These are phyloP conservation scores for Baryphthengus martii DNA, from an alignment of 2,113 vertebrate genomes.

Conservation along the genomic window DNA sequence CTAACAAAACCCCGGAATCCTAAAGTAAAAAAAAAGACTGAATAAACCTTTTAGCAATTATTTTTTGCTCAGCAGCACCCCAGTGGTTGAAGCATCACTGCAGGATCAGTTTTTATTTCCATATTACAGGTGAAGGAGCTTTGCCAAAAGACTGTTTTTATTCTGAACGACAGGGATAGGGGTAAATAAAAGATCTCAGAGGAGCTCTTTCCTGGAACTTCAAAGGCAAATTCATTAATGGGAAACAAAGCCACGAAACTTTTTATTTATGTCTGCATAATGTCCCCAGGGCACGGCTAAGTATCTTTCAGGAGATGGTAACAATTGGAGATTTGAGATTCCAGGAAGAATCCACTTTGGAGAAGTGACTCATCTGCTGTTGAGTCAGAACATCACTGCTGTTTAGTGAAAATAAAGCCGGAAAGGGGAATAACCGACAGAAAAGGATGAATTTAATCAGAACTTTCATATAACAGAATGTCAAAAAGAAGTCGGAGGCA, in stretches of 20 bases:
- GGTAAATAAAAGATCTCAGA: background rate
- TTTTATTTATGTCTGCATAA: background rate
- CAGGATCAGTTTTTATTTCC: background rate
- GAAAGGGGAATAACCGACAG: background rate
- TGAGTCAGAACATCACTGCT: background rate
- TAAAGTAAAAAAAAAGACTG: too few relatives aligned
- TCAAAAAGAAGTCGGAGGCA: background rate
- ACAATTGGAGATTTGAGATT: background rate
- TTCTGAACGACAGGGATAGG: background rate
- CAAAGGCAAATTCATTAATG: background rate
- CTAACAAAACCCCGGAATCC: too few relatives aligned
- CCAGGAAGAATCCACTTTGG: background rate
- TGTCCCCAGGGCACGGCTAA: background rate
- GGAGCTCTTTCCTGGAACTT: background rate
- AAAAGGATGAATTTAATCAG: background rate
- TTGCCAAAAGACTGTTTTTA: constrained; percentile 6
- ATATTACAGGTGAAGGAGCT: background rate
- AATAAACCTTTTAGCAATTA: background rate
- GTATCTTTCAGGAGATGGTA: background rate
- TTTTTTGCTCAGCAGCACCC: background rate
- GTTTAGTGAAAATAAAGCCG: background rate
- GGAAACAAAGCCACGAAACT: background rate
- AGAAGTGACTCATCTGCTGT: background rate
- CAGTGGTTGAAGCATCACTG: background rate
- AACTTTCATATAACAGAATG: constrained; percentile 2